Conservation (phyloP, 2,888 invertebrate genomes). For the Temnothorax unifasciatus region DNA sequence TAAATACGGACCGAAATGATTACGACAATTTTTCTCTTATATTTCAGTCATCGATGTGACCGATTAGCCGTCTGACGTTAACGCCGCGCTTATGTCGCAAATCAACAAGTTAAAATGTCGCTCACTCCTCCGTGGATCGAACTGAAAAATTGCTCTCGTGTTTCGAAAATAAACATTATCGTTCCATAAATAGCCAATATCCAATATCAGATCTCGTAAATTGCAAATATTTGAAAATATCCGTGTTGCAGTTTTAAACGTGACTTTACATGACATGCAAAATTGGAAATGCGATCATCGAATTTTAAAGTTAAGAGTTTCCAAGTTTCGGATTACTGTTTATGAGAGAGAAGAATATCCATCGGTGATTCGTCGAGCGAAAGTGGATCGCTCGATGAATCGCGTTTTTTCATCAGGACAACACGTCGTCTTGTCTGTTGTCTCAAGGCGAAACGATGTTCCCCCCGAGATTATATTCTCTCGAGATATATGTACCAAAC, state of each 20-base stretch:
- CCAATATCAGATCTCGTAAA: background rate
- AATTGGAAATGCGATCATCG: background rate
- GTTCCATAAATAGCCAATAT: background rate
- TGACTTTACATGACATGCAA: background rate
- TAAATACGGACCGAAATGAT: background rate
- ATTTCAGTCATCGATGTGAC: background rate
- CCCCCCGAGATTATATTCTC: background rate
- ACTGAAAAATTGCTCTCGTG: background rate
- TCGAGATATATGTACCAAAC: constrained; percentile 17
- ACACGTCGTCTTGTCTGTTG: background rate
- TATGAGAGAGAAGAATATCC: background rate
- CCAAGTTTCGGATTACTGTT: background rate
- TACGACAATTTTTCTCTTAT: background rate
- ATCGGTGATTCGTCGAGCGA: background rate
- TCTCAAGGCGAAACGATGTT: background rate
- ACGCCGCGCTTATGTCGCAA: background rate
- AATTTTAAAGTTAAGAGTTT: background rate
- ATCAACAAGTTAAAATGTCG: background rate
- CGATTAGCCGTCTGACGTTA: background rate
- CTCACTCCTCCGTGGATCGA: background rate
- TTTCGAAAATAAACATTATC: background rate
- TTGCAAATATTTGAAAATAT: constrained; percentile 8
- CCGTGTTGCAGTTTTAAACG: background rate
- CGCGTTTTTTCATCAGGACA: constrained; percentile 3
- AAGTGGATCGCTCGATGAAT: background rate